Conservation (phyloP, 2,113 vertebrate genomes). For the Otocyon megalotis region DNA sequence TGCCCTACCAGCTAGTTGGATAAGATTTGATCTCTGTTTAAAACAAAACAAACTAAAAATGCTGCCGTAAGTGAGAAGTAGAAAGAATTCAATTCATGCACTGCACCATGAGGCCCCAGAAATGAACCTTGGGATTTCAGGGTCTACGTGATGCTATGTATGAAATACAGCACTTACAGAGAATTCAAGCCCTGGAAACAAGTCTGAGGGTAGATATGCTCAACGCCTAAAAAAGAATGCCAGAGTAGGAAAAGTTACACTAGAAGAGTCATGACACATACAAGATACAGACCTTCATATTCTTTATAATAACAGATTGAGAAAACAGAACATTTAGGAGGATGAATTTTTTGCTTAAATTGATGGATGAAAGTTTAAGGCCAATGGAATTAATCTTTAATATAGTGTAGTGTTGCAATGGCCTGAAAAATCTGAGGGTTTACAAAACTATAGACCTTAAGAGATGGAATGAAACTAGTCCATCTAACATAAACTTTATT, state of each 20-base stretch:
- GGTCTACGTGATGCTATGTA: neutral
- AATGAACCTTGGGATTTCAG: neutral
- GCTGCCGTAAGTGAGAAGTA: neutral
- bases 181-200: neutral
- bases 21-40: neutral
- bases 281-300: neutral
- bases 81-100: neutral
- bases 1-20: neutral
- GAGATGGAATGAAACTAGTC: neutral
- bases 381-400: neutral
- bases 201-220: neutral
- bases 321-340: neutral
- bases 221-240: neutral
- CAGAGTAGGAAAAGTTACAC: neutral
- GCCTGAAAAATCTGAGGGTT: conserved; percentile 5
- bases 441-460: neutral
- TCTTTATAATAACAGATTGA: neutral
- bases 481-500: neutral
- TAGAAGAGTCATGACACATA: neutral
- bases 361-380: neutral
- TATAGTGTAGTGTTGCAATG: neutral
- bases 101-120: neutral
- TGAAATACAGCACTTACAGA: neutral
- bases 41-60: neutral
- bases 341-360: neutral